These are phyloP conservation scores for Hydrolagus affinis DNA, from an alignment of 2,113 vertebrate species.

Conservation along the genomic window DNA sequence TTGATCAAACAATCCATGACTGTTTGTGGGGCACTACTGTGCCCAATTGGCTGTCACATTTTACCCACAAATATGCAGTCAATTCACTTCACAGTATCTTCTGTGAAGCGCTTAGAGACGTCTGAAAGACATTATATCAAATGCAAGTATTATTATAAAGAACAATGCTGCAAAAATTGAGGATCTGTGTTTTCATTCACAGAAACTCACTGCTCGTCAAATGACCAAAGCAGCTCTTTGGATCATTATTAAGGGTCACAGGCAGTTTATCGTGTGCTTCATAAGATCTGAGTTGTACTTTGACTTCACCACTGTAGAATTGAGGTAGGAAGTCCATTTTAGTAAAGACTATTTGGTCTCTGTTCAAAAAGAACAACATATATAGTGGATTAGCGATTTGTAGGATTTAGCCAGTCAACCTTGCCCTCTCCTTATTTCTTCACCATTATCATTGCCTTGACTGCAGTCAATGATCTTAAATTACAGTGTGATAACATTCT, in stretches of 20 bases:
- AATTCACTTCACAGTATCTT: no score
- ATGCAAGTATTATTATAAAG: no score
- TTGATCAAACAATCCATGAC: no score
- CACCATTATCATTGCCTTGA: background rate
- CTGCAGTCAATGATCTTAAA: background rate
- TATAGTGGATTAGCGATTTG: background rate
- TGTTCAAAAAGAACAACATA: background rate
- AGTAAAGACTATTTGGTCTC: background rate
- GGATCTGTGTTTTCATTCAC: background rate
- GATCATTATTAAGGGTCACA: background rate
- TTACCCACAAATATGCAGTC: no score
- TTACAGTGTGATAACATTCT: no score
- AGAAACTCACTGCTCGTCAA: background rate
- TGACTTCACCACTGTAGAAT: background rate
- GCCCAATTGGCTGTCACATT: no score
- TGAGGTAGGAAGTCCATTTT: background rate
- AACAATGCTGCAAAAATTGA: background rate
- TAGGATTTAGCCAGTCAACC: background rate
- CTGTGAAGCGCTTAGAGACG: no score
- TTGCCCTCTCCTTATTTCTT: background rate
- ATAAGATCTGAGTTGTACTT: background rate
- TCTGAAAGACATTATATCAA: no score
- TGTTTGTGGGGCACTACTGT: no score
- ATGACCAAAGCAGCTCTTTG: background rate
- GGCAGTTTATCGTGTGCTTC: background rate